These are phyloP conservation scores for Danio aesculapii DNA, from an alignment of 2,797 vertebrate species.

Conservation along the genomic window DNA sequence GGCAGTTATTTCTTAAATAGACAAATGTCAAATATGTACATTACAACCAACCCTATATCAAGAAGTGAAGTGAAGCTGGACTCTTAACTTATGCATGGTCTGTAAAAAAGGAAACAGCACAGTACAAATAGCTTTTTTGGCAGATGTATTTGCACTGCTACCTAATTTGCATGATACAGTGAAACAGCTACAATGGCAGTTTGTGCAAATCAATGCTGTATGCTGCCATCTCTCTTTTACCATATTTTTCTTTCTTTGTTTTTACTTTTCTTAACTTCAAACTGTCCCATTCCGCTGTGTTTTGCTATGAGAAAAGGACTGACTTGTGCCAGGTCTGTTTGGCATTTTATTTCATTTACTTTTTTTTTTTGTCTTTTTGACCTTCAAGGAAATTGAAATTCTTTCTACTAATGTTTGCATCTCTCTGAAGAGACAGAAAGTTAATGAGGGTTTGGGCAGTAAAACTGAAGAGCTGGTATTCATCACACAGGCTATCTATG, in stretches of 20 bases:
- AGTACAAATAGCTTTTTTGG: neutral
- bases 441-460: neutral
- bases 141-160: conserved; percentile 1
- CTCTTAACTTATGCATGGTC: too few species aligned
- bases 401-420: neutral
- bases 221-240: neutral
- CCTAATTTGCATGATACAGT: neutral
- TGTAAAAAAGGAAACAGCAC: neutral
- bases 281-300: neutral
- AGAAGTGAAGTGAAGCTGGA: neutral
- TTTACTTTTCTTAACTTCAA: neutral
- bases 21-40: neutral
- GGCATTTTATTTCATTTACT: neutral
- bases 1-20: too few species aligned
- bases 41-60: neutral
- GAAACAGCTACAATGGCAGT: neutral
- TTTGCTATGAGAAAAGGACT: neutral
- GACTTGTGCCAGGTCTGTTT: neutral
- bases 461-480: conserved; percentile 53
- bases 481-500: conserved; percentile 41
- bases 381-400: neutral
- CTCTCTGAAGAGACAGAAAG: neutral
- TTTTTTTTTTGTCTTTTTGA: neutral
- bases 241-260: neutral
- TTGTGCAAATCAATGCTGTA: neutral